A percentile compares a stretch with the other conserved stretches of the same genome.
phyloP scores from a whole-genome alignment of 2,113 vertebrate genomes.

The Galemys pyrenaicus region DNA sequence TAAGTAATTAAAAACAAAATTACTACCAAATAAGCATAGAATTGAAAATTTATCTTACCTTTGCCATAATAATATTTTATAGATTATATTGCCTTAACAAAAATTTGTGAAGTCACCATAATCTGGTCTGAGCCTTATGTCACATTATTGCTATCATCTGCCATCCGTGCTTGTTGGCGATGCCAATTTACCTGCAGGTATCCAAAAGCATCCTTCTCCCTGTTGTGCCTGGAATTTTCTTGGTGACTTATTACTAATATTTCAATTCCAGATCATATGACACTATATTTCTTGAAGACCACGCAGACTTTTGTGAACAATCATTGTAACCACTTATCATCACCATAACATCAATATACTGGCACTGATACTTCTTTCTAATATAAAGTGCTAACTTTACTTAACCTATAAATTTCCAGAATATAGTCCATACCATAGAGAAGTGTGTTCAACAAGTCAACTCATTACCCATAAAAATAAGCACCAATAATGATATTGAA shows the following conservation, averaged over 20 bases:
- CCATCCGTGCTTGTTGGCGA: not conserved
- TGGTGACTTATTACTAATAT: not conserved
- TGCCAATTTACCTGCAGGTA: too few relatives aligned
- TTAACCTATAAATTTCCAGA: not conserved
- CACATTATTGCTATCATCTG: not conserved
- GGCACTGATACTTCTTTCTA: not conserved
- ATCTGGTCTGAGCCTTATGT: not conserved
- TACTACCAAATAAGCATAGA: not conserved
- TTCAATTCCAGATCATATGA: not conserved
- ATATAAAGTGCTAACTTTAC: not conserved
- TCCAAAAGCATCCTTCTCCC: not conserved
- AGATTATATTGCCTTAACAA: not conserved
- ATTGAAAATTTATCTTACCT: not conserved
- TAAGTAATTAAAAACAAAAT: not conserved
- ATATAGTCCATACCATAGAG: not conserved
- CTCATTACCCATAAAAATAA: not conserved
- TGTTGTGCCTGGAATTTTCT: not conserved
- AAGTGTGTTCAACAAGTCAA: not conserved
- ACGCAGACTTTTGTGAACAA: not conserved
- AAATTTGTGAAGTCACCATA: not conserved
- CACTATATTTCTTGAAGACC: not conserved
- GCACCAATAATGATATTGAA: not conserved
- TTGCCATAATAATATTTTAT: not conserved
- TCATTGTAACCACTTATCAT: not conserved
- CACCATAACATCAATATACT: not conserved